Base-by-base conservation (phyloP, 2,888 invertebrate species). In the Gymnocheta viridis region DNA sequence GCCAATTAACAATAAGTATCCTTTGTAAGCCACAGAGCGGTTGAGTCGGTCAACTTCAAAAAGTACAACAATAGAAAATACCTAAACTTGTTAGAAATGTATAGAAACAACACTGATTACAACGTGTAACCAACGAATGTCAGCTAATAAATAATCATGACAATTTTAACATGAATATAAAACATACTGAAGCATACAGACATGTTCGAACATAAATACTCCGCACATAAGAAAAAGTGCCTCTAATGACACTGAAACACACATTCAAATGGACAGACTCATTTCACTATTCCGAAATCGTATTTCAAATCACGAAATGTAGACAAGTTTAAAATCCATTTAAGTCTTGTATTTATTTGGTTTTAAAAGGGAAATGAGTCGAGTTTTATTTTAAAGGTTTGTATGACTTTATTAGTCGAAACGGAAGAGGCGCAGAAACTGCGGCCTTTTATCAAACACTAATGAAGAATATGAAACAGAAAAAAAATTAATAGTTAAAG, bases 121-220 rank as follows among this genome's bases (percentile, higher is more conserved):
- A 77, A 77, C 58, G 60, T 51, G 49, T 69, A 60, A 76, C 35
- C 54, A 60, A 74, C 58, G 51, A 67, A 72, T 66, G 44, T 67
- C 80, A 83, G 80, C 60, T 44, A 80, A 81, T 73, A 72, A 80
- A 77, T 77, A 77, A 84, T 72, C 70, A 81, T 67, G 73, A 77
- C 41, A 78, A 73, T 41, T 38, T 19, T 49, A 69, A 77, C 54
- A 72, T 51, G 41, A 69, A 44, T 62, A 22, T 38, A 44, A 70
- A 14, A 76, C 38, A 41, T 24, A 58, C n/a, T 17, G 19, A 12
- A 62, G 56, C 66, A 67, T 35, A 47, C 7, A 41, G 6, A 32
- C 32, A 38, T 73, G 51, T 41, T 38, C 5, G 14, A 44, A 54
- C 56, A 79, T 19, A 54, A 47, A 38, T 6, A 78, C 10, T 19